phyloP scores from a whole-genome alignment of 2,113 vertebrate species.

The Tapirus terrestris region DNA sequence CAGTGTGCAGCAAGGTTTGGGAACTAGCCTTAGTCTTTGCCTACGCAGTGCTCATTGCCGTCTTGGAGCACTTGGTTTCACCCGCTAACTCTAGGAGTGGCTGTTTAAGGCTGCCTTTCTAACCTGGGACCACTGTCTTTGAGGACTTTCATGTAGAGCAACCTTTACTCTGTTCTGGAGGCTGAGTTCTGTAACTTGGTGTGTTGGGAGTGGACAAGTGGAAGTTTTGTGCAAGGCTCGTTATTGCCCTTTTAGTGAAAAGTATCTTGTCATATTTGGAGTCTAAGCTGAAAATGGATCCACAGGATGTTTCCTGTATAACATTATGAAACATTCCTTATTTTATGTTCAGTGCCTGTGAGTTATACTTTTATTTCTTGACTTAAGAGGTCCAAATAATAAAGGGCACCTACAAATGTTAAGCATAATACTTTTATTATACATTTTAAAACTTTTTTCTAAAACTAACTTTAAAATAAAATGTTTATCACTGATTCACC shows the following conservation, averaged over 20 bases:
- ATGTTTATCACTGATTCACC: neutral
- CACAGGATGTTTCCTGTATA: neutral
- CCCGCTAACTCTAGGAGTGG: neutral
- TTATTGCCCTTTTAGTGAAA: neutral
- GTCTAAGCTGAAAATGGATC: slow-evolving; percentile 26
- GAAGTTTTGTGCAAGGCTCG: neutral
- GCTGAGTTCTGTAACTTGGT: neutral
- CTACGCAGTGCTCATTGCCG: neutral
- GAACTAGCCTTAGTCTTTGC: neutral
- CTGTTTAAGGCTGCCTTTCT: neutral
- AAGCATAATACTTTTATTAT: neutral
- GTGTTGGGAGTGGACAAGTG: neutral
- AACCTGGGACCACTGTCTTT: neutral
- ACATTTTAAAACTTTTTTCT: neutral
- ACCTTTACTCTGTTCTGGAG: neutral
- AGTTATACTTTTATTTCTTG: slow-evolving; percentile 25
- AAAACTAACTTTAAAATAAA: slow-evolving; percentile 27
- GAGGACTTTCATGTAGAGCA: neutral
- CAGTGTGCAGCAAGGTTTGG: neutral
- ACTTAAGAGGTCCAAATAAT: slow-evolving; percentile 18
- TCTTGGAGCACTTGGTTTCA: neutral
- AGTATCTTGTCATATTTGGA: neutral
- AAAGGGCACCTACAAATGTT: neutral
- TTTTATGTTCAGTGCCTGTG: neutral
- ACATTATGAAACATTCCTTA: neutral